phyloP scores from a whole-genome alignment of 2,888 invertebrate species.

The Vanessa cardui region DNA sequence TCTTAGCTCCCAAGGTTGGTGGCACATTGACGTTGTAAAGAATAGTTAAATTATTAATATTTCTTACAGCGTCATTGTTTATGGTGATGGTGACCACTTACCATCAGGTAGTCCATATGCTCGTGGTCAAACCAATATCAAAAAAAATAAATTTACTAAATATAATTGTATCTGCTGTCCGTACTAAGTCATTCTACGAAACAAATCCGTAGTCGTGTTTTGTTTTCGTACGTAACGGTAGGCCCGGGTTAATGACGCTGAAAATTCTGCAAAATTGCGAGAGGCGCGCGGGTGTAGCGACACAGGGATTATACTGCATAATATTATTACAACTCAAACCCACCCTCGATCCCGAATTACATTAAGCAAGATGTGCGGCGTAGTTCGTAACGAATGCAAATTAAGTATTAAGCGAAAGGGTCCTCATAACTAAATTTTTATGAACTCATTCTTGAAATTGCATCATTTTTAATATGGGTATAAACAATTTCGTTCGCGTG shows the following conservation, averaged over 20 bases:
- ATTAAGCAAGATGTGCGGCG: slow-evolving; percentile 38
- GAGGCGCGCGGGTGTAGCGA: slow-evolving; percentile 52
- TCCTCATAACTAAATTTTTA: slow-evolving; percentile 45
- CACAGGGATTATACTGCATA: slow-evolving; percentile 63
- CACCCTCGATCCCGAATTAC: slow-evolving; percentile 42
- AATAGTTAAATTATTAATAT: too few relatives aligned
- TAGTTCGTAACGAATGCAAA: slow-evolving; percentile 44
- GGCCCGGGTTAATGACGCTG: slow-evolving; percentile 62
- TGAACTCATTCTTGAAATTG: slow-evolving; percentile 5
- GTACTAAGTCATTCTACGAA: slow-evolving; percentile 38
- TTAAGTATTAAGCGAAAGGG: slow-evolving; percentile 31
- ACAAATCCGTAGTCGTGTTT: slow-evolving; percentile 46
- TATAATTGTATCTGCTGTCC: slow-evolving; percentile 7
- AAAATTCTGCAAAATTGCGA: slow-evolving; percentile 58
- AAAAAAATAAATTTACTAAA: too few relatives aligned
- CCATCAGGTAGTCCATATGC: too few relatives aligned
- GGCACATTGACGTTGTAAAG: too few relatives aligned
- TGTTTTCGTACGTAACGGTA: slow-evolving; percentile 24
- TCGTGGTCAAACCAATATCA: too few relatives aligned
- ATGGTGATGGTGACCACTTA: too few relatives aligned
- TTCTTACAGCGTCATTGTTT: too few relatives aligned
- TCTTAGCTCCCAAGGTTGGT: too few relatives aligned
- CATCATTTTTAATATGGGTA: background rate
- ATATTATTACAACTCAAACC: slow-evolving; percentile 54
- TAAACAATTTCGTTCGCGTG: background rate